A percentile compares a stretch with the other conserved stretches of the same genome.
Conservation (phyloP, 1,140 invertebrate species). For the Arion vulgaris region DNA sequence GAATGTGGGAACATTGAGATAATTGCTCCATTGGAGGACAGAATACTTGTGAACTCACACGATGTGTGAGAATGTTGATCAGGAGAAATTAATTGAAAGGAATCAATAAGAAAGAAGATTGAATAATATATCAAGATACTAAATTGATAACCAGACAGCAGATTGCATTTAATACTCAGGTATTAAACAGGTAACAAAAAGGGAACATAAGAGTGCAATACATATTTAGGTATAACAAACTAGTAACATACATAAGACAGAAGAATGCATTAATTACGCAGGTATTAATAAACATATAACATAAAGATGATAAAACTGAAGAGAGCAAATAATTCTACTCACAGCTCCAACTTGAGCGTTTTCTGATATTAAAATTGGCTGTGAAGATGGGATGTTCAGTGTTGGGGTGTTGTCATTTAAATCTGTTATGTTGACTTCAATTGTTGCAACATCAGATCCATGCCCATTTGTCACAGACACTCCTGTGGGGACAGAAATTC, state of each 20-base stretch:
- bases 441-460: conserved; percentile 2
- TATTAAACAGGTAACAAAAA: too few species aligned
- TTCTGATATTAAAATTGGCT: conserved; percentile 28
- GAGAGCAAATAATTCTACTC: neutral
- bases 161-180: too few species aligned
- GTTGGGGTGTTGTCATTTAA: conserved; percentile 51
- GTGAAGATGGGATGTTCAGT: conserved; percentile 11
- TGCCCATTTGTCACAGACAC: conserved; percentile 43
- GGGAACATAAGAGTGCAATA: neutral
- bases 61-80: too few species aligned
- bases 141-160: too few species aligned
- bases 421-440: conserved; percentile 45
- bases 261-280: neutral
- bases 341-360: conserved; percentile 32
- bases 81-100: too few species aligned
- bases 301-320: too few species aligned
- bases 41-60: too few species aligned
- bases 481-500: neutral
- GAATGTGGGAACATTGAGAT: too few species aligned
- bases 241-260: neutral
- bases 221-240: neutral
- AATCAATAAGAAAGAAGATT: too few species aligned
- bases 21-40: too few species aligned
- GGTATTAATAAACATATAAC: too few species aligned
- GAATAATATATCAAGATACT: too few species aligned